phyloP scores from a whole-genome alignment of 2,113 vertebrate genomes.

The Thamnaconus septentrionalis region DNA sequence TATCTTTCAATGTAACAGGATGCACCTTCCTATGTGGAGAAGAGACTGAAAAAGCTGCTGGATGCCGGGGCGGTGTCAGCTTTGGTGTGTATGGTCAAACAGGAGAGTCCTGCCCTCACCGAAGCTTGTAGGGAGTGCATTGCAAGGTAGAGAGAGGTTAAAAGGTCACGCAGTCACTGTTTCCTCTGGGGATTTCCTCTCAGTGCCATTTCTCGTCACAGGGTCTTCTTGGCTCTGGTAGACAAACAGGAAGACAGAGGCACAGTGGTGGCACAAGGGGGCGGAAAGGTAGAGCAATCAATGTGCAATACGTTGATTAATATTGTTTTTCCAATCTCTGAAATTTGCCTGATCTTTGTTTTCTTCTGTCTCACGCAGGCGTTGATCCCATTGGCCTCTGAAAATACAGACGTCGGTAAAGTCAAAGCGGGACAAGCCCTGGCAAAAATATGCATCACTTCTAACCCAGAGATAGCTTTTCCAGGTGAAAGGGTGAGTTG shows the following conservation, averaged over 20 bases:
- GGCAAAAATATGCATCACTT: conserved; percentile 95
- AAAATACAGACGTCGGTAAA: conserved; percentile 90
- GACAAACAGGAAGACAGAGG: conserved; percentile 89
- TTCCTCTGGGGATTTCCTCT: conserved; percentile 3
- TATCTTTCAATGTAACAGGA: conserved; percentile 76
- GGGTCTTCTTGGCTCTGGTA: conserved; percentile 93
- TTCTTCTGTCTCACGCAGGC: conserved; percentile 73
- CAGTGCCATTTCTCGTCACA: conserved; percentile 48
- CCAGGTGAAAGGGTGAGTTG: conserved; percentile 89
- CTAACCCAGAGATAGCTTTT: conserved; percentile 93
- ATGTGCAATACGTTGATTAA: not conserved
- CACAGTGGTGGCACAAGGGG: conserved; percentile 91
- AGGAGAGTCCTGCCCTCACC: conserved; percentile 86
- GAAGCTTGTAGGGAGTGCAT: conserved; percentile 89
- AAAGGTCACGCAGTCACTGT: not conserved
- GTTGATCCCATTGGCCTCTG: conserved; percentile 88
- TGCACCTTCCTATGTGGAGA: conserved; percentile 80
- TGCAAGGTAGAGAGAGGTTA: conserved; percentile 78
- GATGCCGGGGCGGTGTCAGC: conserved; percentile 88
- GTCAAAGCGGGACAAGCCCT: conserved; percentile 93
- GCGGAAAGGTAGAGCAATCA: conserved; percentile 86
- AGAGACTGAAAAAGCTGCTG: conserved; percentile 87
- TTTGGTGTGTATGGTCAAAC: conserved; percentile 92
- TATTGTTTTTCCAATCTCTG: not conserved
- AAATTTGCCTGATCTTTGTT: conserved; percentile 2